These are phyloP conservation scores for Malurus alboscapulatus DNA, from an alignment of 2,113 vertebrate genomes.

Conservation along the genomic window DNA sequence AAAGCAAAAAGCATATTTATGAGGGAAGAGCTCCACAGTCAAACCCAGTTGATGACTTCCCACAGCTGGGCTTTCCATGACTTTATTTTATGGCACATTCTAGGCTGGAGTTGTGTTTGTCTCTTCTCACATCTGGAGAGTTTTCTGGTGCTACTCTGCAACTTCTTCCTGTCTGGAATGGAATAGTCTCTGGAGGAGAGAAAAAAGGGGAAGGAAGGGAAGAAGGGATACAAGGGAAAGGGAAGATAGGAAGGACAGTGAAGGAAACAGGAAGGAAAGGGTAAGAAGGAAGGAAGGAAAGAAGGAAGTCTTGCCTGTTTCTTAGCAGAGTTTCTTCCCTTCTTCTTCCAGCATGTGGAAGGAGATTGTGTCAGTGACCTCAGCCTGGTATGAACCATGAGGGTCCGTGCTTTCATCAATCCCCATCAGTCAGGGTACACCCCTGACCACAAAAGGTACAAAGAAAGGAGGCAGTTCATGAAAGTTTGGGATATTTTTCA, in stretches of 20 bases:
- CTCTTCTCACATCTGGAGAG: not conserved
- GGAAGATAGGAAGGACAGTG: not conserved
- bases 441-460: not conserved
- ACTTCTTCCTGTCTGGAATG: not conserved
- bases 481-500: not conserved
- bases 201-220: not conserved
- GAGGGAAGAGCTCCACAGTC: not conserved
- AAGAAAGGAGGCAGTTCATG: not conserved
- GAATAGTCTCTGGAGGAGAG: not conserved
- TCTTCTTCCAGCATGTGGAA: not conserved
- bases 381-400: too few relatives aligned
- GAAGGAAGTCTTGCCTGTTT: not conserved
- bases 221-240: not conserved
- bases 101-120: not conserved
- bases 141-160: not conserved
- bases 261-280: not conserved
- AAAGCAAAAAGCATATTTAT: not conserved
- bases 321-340: not conserved
- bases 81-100: not conserved
- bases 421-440: fast-evolving
- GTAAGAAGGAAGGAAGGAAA: not conserved
- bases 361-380: not conserved
- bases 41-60: not conserved
- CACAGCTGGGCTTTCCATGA: not conserved
- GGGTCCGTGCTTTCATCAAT: fast-evolving